Evolutionary conservation across 1,140 invertebrate genomes (phyloP).

Genomic region (Panonychus citri): DNA sequence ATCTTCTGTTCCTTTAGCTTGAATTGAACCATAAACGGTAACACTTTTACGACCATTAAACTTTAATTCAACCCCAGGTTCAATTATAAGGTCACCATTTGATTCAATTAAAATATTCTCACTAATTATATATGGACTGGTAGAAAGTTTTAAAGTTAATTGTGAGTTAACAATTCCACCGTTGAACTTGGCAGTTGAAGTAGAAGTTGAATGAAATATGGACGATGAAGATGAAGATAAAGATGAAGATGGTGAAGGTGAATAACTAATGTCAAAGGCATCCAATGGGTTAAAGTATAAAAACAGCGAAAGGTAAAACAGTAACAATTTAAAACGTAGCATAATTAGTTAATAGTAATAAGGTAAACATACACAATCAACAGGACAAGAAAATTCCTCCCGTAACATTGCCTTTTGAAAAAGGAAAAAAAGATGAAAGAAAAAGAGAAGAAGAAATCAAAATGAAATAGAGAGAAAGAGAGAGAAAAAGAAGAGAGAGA

Average conservation of each 20-base stretch:
- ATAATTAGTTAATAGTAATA: neutral
- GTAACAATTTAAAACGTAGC: neutral
- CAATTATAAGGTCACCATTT: slow-evolving; percentile 46
- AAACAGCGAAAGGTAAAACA: neutral
- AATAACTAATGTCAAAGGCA: neutral
- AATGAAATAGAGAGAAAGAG: neutral
- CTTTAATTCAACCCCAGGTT: slow-evolving; percentile 56
- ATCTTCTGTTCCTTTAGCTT: slow-evolving; percentile 32
- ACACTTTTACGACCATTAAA: slow-evolving; percentile 73
- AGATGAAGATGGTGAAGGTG: neutral
- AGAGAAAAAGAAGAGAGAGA: neutral
- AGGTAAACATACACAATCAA: neutral
- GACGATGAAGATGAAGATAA: neutral
- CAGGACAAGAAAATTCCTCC: neutral
- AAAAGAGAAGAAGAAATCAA: neutral
- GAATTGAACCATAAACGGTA: slow-evolving; percentile 55
- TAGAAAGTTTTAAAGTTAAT: neutral
- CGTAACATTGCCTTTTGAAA: too few species aligned
- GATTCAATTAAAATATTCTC: slow-evolving; percentile 54
- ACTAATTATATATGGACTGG: slow-evolving; percentile 42
- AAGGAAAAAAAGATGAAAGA: neutral
- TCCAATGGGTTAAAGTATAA: neutral
- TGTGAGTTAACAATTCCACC: neutral
- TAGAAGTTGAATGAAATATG: neutral
- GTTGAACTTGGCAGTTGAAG: neutral